These are phyloP conservation scores for Arrhamphus sclerolepis DNA, from an alignment of 2,797 vertebrate genomes.

Conservation along the genomic window DNA sequence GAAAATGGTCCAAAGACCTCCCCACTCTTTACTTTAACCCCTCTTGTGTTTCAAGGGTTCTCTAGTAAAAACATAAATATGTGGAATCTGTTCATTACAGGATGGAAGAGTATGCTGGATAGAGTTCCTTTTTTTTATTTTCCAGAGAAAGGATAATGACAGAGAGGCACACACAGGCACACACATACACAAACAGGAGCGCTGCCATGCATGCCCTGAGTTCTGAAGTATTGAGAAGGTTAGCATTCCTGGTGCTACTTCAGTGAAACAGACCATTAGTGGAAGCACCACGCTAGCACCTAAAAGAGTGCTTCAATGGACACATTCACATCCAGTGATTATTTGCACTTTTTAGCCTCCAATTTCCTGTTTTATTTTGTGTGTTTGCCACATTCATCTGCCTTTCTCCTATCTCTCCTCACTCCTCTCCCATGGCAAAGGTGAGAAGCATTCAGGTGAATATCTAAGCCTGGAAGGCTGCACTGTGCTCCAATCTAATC, in stretches of 20 bases:
- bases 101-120: conserved; percentile 67
- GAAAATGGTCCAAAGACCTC: conserved; percentile 85
- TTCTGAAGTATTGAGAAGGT: conserved; percentile 75
- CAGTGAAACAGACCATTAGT: conserved; percentile 79
- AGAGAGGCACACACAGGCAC: conserved; percentile 28
- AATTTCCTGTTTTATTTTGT: conserved; percentile 69
- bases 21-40: conserved; percentile 83
- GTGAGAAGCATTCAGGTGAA: conserved; percentile 56
- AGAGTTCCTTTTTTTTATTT: conserved; percentile 38
- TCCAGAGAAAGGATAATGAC: conserved; percentile 66
- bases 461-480: conserved; percentile 27
- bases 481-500: conserved; percentile 11
- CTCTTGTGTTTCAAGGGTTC: conserved; percentile 86
- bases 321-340: conserved; percentile 74
- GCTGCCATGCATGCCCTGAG: conserved; percentile 66
- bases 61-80: conserved; percentile 80
- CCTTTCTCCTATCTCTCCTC: conserved; percentile 38
- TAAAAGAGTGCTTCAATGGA: conserved; percentile 71
- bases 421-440: conserved; percentile 47
- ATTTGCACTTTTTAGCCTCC: conserved; percentile 71
- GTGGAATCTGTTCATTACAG: conserved; percentile 77
- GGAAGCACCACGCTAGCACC: conserved; percentile 66
- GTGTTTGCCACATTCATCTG: conserved; percentile 58
- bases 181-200: conserved; percentile 62
- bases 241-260: conserved; percentile 80